phyloP scores from a whole-genome alignment of 2,113 vertebrate genomes.

The Rhodinocichla rosea region DNA sequence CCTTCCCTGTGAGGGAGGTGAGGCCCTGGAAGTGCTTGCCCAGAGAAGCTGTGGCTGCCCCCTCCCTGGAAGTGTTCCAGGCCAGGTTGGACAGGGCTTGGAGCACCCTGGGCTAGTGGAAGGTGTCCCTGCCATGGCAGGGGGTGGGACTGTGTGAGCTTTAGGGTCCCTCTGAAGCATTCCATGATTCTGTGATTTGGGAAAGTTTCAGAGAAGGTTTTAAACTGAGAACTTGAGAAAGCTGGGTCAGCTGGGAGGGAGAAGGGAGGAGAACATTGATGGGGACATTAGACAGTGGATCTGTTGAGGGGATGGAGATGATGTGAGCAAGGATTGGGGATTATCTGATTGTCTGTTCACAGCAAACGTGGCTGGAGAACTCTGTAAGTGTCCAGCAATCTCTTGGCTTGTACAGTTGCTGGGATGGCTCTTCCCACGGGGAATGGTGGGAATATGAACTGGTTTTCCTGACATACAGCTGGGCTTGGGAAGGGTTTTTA shows the following conservation, averaged over 20 bases:
- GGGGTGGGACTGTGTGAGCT: fast-evolving
- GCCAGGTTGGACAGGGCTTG: not conserved
- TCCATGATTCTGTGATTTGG: not conserved
- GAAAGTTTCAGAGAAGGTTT: not conserved
- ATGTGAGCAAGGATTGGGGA: not conserved
- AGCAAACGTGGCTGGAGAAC: not conserved
- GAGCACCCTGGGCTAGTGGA: fast-evolving
- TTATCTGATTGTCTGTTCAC: not conserved
- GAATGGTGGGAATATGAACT: not conserved
- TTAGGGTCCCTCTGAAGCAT: not conserved
- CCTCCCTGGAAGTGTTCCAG: too few relatives aligned
- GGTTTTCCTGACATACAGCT: not conserved
- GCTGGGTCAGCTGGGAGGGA: not conserved
- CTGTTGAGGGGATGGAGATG: not conserved
- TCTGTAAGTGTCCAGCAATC: fast-evolving
- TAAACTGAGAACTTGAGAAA: not conserved
- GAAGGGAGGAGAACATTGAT: not conserved
- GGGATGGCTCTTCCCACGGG: not conserved
- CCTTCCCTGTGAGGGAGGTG: fast-evolving
- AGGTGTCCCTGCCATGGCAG: not conserved
- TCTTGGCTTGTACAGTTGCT: fast-evolving
- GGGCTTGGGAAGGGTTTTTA: not conserved
- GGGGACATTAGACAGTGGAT: not conserved
- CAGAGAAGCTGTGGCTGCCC: not conserved
- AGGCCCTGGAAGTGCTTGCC: not conserved